These are phyloP conservation scores for Mionectes macconnelli DNA, from an alignment of 2,113 vertebrate genomes.

Conservation along the genomic window DNA sequence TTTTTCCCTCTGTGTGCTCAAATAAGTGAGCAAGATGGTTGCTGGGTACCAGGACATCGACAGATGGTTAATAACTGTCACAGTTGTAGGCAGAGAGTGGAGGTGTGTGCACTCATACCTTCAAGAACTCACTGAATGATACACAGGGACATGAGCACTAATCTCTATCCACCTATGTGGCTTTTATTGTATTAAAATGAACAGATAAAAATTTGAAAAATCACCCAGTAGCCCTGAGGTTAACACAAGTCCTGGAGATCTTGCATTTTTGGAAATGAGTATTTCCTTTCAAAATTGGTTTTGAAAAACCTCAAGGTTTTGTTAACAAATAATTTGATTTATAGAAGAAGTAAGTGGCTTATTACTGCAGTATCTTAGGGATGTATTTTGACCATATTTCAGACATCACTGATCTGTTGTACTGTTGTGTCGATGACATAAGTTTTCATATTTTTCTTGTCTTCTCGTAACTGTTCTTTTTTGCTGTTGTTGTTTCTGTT, in stretches of 20 bases:
- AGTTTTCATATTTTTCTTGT: not conserved
- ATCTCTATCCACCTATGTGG: not conserved
- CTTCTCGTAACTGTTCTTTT: not conserved
- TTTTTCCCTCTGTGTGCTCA: not conserved
- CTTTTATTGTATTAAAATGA: not conserved
- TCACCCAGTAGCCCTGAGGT: not conserved
- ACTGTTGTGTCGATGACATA: not conserved
- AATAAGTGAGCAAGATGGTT: not conserved
- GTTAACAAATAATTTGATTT: slow-evolving; percentile 9
- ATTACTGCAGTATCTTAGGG: not conserved
- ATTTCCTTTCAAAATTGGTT: not conserved
- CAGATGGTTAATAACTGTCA: not conserved
- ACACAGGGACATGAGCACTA: rapidly evolving
- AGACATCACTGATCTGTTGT: not conserved
- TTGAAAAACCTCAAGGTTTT: not conserved
- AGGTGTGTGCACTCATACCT: not conserved
- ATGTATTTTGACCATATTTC: not conserved
- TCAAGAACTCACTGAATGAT: not conserved
- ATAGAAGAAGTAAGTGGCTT: not conserved
- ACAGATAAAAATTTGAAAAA: not conserved
- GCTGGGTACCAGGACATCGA: too few species aligned
- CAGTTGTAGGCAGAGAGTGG: rapidly evolving
- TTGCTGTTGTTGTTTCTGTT: not conserved
- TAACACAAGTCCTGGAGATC: not conserved
- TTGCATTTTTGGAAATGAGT: not conserved